Percentiles rank a stretch among this genome's conserved stretches.
Evolutionary conservation across 2,888 invertebrate genomes (phyloP).

Genomic region (Macrophya alboannulata): DNA sequence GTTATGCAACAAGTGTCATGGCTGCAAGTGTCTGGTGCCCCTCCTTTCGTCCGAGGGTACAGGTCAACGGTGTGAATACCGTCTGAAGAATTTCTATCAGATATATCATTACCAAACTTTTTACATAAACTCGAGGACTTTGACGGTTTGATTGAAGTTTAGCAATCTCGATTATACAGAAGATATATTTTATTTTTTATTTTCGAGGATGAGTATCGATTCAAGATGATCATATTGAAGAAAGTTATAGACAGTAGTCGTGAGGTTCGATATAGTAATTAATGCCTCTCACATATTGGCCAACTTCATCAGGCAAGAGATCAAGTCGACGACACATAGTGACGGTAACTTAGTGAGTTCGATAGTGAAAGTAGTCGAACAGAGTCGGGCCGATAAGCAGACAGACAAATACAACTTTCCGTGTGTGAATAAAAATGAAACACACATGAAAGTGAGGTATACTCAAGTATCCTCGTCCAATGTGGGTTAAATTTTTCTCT

Average conservation of each 20-base stretch:
- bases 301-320: neutral
- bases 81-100: neutral
- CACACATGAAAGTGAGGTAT: neutral
- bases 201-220: neutral
- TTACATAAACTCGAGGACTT: neutral
- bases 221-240: neutral
- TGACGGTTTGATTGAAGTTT: neutral
- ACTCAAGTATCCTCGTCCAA: slow-evolving; percentile 25
- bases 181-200: too few species aligned
- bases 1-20: slow-evolving; percentile 29
- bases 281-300: neutral
- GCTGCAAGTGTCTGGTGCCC: neutral
- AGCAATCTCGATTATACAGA: neutral
- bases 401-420: neutral
- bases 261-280: neutral
- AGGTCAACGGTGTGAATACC: neutral
- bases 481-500: slow-evolving; percentile 42
- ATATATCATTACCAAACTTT: neutral
- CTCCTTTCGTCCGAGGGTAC: neutral
- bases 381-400: slow-evolving; percentile 37
- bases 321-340: neutral
- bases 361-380: slow-evolving; percentile 55
- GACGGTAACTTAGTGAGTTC: slow-evolving; percentile 24
- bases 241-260: neutral
- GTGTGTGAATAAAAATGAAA: slow-evolving; percentile 38